These are phyloP conservation scores for Madoqua kirkii DNA, from an alignment of 2,113 vertebrate species.

Conservation along the genomic window DNA sequence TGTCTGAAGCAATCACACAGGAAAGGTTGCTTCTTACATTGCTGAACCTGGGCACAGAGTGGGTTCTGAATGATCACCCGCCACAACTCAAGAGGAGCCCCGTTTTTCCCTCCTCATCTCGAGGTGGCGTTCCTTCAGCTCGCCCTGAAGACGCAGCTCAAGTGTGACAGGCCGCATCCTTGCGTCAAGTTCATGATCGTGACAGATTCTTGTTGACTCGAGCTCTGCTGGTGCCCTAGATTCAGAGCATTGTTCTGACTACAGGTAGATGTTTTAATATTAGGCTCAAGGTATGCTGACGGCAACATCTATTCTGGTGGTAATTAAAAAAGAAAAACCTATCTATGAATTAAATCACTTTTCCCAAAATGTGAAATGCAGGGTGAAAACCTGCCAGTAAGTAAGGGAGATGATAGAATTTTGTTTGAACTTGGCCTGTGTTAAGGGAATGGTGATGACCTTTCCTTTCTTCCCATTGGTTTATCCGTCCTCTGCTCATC, in stretches of 20 bases:
- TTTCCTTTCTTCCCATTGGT: neutral
- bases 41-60: neutral
- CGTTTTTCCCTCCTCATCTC: too few relatives aligned
- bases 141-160: neutral
- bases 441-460: neutral
- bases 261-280: neutral
- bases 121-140: too few relatives aligned
- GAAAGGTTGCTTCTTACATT: neutral
- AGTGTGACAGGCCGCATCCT: neutral
- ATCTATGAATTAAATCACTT: neutral
- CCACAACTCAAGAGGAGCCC: too few relatives aligned
- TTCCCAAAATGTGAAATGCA: neutral
- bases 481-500: neutral
- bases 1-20: neutral
- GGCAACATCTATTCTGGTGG: neutral
- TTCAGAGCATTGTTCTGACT: neutral
- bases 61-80: neutral
- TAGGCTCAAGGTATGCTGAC: neutral
- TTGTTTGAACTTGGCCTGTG: neutral
- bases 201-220: neutral
- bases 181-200: rapidly evolving
- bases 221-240: neutral
- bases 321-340: neutral
- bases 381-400: neutral
- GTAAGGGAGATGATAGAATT: neutral